Evolutionary conservation across 2,888 invertebrate genomes (phyloP).

Genomic region (Papilio gigon): DNA sequence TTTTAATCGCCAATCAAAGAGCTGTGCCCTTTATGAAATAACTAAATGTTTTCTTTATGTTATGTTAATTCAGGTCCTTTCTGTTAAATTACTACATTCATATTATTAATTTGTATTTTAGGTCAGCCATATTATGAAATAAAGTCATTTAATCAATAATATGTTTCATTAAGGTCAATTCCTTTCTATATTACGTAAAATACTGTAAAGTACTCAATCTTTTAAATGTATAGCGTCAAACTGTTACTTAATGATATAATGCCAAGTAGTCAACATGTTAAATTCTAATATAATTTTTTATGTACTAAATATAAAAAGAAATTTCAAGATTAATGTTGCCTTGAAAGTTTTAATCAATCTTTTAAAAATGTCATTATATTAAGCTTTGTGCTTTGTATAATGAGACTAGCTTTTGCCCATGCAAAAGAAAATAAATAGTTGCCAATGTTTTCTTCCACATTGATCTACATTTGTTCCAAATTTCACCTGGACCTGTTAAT

Average conservation of each 20-base stretch:
- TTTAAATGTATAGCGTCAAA: not conserved
- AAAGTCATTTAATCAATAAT: conserved; percentile 26
- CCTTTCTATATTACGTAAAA: conserved; percentile 14
- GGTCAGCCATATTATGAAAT: conserved; percentile 41
- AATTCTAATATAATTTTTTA: too few relatives aligned
- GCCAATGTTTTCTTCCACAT: too few relatives aligned
- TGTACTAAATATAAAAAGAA: not conserved
- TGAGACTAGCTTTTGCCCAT: too few relatives aligned
- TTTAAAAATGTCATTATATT: too few relatives aligned
- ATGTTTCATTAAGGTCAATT: conserved; percentile 24
- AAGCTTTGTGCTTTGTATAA: too few relatives aligned
- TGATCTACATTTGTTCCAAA: too few relatives aligned
- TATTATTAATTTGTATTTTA: conserved; percentile 36
- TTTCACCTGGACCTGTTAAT: too few relatives aligned
- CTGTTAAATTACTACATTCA: conserved; percentile 13
- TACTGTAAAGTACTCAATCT: not conserved
- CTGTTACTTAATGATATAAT: not conserved
- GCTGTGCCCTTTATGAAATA: conserved; percentile 1
- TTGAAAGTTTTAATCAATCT: too few relatives aligned
- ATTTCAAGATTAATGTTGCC: not conserved
- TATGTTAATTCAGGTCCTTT: conserved; percentile 1
- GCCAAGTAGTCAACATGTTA: not conserved
- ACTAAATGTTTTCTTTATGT: not conserved
- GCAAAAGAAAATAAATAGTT: too few relatives aligned
- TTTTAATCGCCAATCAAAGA: not conserved